Evolutionary conservation across 2,888 invertebrate genomes (phyloP), one percentile per base, ranked within the genome.

Genomic region (Dicyrtoma fusca): DNA sequence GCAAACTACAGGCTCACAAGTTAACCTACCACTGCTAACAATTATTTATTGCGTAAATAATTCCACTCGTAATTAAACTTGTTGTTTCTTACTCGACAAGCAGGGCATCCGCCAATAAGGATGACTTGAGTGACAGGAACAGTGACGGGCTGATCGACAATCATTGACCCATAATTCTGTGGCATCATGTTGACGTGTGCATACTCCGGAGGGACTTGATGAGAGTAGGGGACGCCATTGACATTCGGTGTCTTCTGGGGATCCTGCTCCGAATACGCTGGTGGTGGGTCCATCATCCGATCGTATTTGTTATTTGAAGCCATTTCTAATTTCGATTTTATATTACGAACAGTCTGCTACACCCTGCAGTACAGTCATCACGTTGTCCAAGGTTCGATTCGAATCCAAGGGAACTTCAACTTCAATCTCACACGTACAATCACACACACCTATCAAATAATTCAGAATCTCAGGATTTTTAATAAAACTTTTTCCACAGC

Each of bases 81-180:
- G 21, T 57, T n/a, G 11, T 49, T 34, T 81, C 84, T 83, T 82
- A 88, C 92, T 79, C 94, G 87, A 82, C 95, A 95, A 1, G 92
- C 91, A 1, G 95, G 95, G 83, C 95, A 95, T 1, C 91, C 92
- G 0, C 94, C 94, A 0, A 95, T 90, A 0, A 93, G 86, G 75
- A 94, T 90, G 47, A 94, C 92, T 75, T 92, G 90, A 3, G 90
- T 89, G 64, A 89, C 88, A 76, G 90, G 88, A 72, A 89, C 87
- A 63, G 85, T 83, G 4, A 87, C 73, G 0, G 79, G 79, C 71
- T 78, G 77, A 2, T 76, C 71, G 8, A 77, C 66, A 21, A 76
- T 71, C 11, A 65, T 63, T 19, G 78, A 61, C 4, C 80, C 80
- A 66, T 80, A 78, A 26, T 66, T 59, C 0, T 19, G 44, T 5